Conservation (phyloP, 2,888 invertebrate species). For the Cryptocheilus praepositus region DNA sequence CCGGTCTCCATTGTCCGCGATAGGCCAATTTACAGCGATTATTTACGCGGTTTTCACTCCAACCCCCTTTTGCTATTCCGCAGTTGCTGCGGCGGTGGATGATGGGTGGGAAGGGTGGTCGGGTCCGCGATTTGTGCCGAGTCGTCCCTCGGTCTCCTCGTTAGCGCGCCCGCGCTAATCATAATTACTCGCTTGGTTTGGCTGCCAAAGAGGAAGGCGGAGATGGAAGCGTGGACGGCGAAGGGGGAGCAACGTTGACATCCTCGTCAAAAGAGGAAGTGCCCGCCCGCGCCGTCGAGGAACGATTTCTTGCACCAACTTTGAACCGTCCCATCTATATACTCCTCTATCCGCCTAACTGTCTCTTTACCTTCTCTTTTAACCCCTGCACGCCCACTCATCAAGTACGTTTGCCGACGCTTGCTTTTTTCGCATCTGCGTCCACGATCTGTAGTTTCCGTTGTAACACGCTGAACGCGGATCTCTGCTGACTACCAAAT, state of each 20-base stretch:
- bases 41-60: slow-evolving; percentile 36
- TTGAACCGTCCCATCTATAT: slow-evolving; percentile 3
- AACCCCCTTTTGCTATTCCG: neutral
- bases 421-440: neutral
- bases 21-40: slow-evolving; percentile 53
- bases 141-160: slow-evolving; percentile 1
- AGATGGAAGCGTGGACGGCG: slow-evolving; percentile 2
- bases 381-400: too few species aligned
- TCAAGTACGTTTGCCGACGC: too few species aligned
- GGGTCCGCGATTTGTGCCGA: neutral
- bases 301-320: slow-evolving; percentile 2
- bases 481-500: neutral
- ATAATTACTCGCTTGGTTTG: slow-evolving; percentile 44
- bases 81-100: slow-evolving; percentile 3
- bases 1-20: slow-evolving; percentile 24
- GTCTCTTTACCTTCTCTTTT: neutral
- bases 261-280: neutral
- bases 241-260: slow-evolving; percentile 11
- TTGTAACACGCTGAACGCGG: neutral
- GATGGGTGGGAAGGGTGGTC: neutral
- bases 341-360: slow-evolving; percentile 15
- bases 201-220: slow-evolving; percentile 21
- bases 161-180: slow-evolving; percentile 33
- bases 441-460: neutral
- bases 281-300: neutral